Percentiles rank a stretch among this genome's conserved stretches.
These are phyloP conservation scores for Cyanistes caeruleus DNA, from an alignment of 2,113 vertebrate genomes.

Conservation along the genomic window DNA sequence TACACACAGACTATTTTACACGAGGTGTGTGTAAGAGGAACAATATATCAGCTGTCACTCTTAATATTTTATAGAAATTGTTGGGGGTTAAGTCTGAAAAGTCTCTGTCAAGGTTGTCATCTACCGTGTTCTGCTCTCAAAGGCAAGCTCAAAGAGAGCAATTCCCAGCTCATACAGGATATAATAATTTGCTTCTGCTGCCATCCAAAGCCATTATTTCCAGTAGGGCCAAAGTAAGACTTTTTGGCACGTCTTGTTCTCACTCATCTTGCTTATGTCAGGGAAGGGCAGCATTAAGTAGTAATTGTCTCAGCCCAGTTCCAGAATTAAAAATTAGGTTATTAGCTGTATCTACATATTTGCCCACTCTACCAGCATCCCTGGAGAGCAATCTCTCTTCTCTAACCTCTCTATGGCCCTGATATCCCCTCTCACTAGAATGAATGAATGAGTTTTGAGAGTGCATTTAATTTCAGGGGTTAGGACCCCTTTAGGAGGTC, in stretches of 20 bases:
- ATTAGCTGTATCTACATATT: constrained; percentile 36
- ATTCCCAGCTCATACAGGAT: not conserved
- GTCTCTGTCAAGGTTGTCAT: not conserved
- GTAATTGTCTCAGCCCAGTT: not conserved
- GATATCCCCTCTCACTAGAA: not conserved
- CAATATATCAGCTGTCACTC: not conserved
- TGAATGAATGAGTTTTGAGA: constrained; percentile 53
- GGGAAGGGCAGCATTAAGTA: not conserved
- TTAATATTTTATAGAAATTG: not conserved
- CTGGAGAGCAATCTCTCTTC: constrained; percentile 60
- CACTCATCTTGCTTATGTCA: not conserved
- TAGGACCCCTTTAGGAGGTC: not conserved
- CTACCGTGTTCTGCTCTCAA: not conserved
- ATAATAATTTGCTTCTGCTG: not conserved
- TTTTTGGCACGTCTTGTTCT: not conserved
- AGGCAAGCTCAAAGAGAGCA: not conserved
- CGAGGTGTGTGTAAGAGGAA: not conserved
- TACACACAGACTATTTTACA: not conserved
- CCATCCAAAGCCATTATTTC: not conserved
- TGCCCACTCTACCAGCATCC: not conserved
- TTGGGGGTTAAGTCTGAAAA: not conserved
- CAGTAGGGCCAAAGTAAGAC: not conserved
- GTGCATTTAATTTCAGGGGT: constrained; percentile 47
- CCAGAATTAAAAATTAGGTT: constrained; percentile 21
- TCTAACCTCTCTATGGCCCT: constrained; percentile 52